Evolutionary conservation across 23 tunicate species (phyloP).

Genomic region (Oikopleura dioica): DNA sequence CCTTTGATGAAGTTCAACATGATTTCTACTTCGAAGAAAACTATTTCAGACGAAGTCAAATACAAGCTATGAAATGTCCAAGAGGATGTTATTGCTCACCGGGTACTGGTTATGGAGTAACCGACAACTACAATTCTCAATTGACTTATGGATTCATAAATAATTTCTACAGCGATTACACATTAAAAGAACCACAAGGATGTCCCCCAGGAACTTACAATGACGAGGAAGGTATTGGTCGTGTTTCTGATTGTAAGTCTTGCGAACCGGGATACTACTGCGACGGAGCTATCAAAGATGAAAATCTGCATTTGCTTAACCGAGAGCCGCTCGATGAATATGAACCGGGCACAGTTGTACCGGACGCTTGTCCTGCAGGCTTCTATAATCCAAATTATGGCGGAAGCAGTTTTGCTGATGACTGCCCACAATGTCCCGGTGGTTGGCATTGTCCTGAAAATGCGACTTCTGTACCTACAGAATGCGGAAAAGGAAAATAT

Average conservation of each 20-base stretch:
- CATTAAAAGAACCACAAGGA: constrained; percentile 20
- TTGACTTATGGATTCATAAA: background rate
- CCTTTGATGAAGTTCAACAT: background rate
- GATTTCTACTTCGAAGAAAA: background rate
- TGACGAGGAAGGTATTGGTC: constrained; percentile 17
- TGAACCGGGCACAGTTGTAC: constrained; percentile 11
- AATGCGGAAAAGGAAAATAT: constrained; percentile 16
- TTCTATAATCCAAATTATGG: constrained; percentile 16
- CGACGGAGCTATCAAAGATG: too few species aligned
- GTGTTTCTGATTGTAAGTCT: constrained; percentile 25
- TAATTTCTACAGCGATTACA: constrained; percentile 14
- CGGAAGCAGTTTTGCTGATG: too few species aligned
- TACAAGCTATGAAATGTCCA: background rate
- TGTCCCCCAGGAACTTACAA: constrained; percentile 87
- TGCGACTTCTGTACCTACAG: too few species aligned
- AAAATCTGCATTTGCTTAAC: too few species aligned
- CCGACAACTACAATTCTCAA: background rate
- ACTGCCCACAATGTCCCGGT: too few species aligned
- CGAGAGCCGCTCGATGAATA: too few species aligned
- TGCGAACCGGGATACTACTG: constrained; percentile 70
- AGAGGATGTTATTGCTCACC: background rate
- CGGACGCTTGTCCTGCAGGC: constrained; percentile 14
- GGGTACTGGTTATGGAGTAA: background rate
- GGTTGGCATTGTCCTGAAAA: too few species aligned
- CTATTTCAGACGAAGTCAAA: background rate